Base-by-base conservation (phyloP, 2,888 invertebrate species). In the Tinea semifulvella region DNA sequence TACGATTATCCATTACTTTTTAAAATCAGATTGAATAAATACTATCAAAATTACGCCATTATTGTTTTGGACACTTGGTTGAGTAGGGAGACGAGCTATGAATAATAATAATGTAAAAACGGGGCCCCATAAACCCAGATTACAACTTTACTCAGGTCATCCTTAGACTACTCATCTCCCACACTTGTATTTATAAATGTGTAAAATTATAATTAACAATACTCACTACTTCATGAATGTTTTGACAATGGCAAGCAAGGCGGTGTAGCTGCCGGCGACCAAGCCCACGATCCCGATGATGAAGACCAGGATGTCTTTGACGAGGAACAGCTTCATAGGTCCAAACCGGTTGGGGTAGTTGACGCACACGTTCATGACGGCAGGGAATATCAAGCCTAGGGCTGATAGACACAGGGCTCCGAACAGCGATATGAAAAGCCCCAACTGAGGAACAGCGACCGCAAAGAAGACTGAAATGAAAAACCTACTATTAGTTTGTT, bases 401-500 rank as follows among this genome's bases (percentile, higher is more conserved):
- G 88, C 87, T 3, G 90, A 89, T 47, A 89, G 76, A 50, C 89
- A 89, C 39, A 91, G 77, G 1, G 90, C 88, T 22, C 91, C 91
- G 48, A 91, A 88, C 40, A 91, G 67, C 0, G 90, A 89, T 53
- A 91, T 91, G 72, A 91, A 89, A 3, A 90, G 72, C 31, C 87
- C 88, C 47, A 91, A 73, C 46, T 88, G 82, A 1, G 91, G 90
- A 50, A 91, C 85, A 2, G 87, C 73, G 45, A 87, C 83, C 3
- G 90, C 88, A 56, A 94, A 62, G 19, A 88, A 63, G 70, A 93
- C 93, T 95, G 83, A 4, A 83, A 74, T 8, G 8, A 22, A 22
- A 22, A 22, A n/a, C n/a, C n/a, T n/a, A n/a, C n/a, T n/a, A n/a
- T n/a, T n/a, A n/a, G n/a, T n/a, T n/a, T n/a, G n/a, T n/a, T n/a